Evolutionary conservation across 2,888 invertebrate species (phyloP), one percentile per base, ranked within the genome.

Genomic region (Teleogryllus oceanicus): DNA sequence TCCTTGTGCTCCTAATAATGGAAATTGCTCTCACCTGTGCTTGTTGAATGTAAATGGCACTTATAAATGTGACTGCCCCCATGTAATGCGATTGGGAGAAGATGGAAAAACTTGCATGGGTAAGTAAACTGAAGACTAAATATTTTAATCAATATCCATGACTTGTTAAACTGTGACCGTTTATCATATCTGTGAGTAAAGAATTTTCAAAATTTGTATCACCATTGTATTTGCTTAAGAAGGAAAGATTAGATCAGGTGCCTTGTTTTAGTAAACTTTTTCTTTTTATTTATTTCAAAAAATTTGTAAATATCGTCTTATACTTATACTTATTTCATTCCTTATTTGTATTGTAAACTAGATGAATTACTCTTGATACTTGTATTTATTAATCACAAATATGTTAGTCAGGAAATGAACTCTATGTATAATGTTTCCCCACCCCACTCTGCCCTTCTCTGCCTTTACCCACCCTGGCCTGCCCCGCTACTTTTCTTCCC

Each of bases 21-120:
- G 93, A 24, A 92, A 92, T 83, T 95, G 95, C 86, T 94, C 95
- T 75, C 96, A 95, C 89, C 89, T 95, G 78, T 95, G 96, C 86
- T 88, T 96, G 80, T 86, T 95, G 78, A 92, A 92, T 85, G 88
- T 91, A 18, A 90, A 92, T 83, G 87, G 87, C 49, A 90, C 89
- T 12, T 92, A 90, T 84, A 90, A 89, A 83, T 96, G 96, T 87
- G 94, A 94, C 83, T 96, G 96, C 86, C 96, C 96, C 24, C 96
- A 96, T 88, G 91, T 96, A 79, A 96, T 95, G 94, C 91, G 93
- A 75, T 88, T 96, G 50, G 90, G 90, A 80, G 83, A 86, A 0
- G 93, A 95, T 86, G 88, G 90, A 80, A 88, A 87, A 83, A 93
- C 91, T n/a, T 94, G 94, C 85, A 88, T 90, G 83, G 89, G 92